These are phyloP conservation scores for Chitala chitala DNA, from an alignment of 2,113 vertebrate genomes.

Conservation along the genomic window DNA sequence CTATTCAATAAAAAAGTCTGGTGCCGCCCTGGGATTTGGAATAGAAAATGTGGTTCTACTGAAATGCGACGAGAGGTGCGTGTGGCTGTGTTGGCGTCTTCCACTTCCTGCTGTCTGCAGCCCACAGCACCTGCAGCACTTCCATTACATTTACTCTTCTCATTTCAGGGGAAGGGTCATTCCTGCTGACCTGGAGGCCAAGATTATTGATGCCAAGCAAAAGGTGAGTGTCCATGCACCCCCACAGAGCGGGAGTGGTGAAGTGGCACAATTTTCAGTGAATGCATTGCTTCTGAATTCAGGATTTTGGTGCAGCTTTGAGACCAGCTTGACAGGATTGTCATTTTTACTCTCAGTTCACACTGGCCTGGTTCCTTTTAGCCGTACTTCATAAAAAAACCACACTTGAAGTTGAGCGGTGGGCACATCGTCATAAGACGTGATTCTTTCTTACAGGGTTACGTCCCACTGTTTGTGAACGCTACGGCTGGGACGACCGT, in stretches of 20 bases:
- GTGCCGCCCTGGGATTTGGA: slow-evolving; percentile 90
- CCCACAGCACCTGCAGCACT: neutral
- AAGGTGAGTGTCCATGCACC: slow-evolving; percentile 67
- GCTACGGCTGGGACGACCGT: slow-evolving; percentile 97
- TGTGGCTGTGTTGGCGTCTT: slow-evolving; percentile 30
- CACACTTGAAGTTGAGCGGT: neutral
- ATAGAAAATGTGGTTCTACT: slow-evolving; percentile 93
- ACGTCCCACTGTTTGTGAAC: slow-evolving; percentile 86
- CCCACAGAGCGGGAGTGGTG: neutral
- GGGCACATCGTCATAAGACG: neutral
- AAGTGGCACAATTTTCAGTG: neutral
- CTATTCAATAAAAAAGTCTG: slow-evolving; percentile 97
- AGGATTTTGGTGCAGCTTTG: neutral
- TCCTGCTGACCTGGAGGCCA: slow-evolving; percentile 92
- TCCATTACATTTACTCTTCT: slow-evolving; percentile 47
- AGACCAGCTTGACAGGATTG: neutral
- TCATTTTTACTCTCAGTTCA: neutral
- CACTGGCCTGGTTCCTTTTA: neutral
- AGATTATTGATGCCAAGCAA: slow-evolving; percentile 88
- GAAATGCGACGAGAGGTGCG: slow-evolving; percentile 87
- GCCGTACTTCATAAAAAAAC: neutral
- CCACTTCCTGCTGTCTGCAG: slow-evolving; percentile 13
- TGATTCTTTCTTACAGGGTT: slow-evolving; percentile 62
- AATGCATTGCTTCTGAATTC: neutral
- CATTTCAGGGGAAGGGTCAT: slow-evolving; percentile 91